Conservation (phyloP, 1,140 invertebrate species). For the Hylyphantes graminicola region DNA sequence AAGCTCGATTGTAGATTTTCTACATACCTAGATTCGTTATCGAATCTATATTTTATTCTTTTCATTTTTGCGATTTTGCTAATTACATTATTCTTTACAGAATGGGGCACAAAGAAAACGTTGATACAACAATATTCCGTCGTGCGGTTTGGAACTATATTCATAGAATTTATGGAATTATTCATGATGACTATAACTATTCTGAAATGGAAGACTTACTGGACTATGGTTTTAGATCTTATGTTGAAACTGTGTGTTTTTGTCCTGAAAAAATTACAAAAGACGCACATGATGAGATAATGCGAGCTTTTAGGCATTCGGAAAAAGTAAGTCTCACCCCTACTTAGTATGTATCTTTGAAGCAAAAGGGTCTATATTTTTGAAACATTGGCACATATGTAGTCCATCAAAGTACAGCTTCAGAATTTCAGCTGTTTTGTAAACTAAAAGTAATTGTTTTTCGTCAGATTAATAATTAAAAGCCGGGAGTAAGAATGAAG, state of each 20-base stretch:
- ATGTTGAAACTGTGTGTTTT: constrained; percentile 89
- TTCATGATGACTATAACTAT: constrained; percentile 92
- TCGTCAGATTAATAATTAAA: too few relatives aligned
- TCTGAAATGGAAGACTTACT: constrained; percentile 87
- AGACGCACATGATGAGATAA: constrained; percentile 84
- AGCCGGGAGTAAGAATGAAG: too few relatives aligned
- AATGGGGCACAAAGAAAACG: constrained; percentile 84
- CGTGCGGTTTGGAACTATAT: constrained; percentile 94
- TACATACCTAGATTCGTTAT: too few relatives aligned
- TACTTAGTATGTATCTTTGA: not conserved
- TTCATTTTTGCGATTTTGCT: not conserved
- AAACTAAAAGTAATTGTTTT: too few relatives aligned
- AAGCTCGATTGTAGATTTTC: too few relatives aligned
- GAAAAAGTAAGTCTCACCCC: constrained; percentile 78
- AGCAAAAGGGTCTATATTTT: too few relatives aligned
- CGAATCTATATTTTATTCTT: too few relatives aligned
- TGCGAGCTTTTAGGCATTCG: constrained; percentile 88
- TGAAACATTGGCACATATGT: too few relatives aligned
- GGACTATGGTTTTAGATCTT: constrained; percentile 84
- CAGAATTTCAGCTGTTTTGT: too few relatives aligned
- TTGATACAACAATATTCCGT: constrained; percentile 89
- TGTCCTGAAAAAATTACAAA: constrained; percentile 85
- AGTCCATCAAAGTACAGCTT: too few relatives aligned
- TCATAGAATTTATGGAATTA: constrained; percentile 88
- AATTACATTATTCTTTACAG: constrained; percentile 63